phyloP scores from a whole-genome alignment of 2,113 vertebrate genomes.

The Balaeniceps rex region DNA sequence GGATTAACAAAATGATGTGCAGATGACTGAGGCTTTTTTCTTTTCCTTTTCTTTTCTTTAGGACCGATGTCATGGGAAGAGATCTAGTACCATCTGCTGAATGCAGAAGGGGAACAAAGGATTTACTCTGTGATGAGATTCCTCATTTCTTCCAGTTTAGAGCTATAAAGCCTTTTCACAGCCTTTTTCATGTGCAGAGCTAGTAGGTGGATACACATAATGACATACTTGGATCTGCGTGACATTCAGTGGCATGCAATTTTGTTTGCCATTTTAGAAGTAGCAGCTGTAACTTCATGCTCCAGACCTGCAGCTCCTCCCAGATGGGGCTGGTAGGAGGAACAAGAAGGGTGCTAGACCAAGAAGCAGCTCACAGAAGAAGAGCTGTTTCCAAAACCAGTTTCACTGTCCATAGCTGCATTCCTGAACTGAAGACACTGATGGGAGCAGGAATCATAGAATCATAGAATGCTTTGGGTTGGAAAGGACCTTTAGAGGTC shows the following conservation, averaged over 20 bases:
- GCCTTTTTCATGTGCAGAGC: not conserved
- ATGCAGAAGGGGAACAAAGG: not conserved
- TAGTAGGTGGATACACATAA: not conserved
- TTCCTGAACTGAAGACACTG: not conserved
- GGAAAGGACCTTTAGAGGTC: no score
- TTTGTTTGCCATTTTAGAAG: not conserved
- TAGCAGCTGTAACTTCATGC: not conserved
- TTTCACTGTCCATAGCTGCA: not conserved
- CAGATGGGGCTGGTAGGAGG: not conserved
- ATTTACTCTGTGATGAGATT: not conserved
- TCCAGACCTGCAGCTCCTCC: not conserved
- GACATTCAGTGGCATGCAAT: not conserved
- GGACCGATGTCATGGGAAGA: rapidly evolving
- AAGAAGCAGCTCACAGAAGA: not conserved
- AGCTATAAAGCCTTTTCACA: not conserved
- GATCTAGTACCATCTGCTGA: not conserved
- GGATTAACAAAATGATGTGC: not conserved
- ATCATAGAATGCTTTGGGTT: no score
- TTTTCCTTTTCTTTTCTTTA: not conserved
- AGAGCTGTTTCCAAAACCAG: not conserved
- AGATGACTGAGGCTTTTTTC: not conserved
- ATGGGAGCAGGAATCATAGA: no score
- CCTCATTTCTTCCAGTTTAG: not conserved
- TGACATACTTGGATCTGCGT: not conserved
- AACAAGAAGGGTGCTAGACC: not conserved